phyloP scores from a whole-genome alignment of 2,113 vertebrate genomes.

The Platanista minor region DNA sequence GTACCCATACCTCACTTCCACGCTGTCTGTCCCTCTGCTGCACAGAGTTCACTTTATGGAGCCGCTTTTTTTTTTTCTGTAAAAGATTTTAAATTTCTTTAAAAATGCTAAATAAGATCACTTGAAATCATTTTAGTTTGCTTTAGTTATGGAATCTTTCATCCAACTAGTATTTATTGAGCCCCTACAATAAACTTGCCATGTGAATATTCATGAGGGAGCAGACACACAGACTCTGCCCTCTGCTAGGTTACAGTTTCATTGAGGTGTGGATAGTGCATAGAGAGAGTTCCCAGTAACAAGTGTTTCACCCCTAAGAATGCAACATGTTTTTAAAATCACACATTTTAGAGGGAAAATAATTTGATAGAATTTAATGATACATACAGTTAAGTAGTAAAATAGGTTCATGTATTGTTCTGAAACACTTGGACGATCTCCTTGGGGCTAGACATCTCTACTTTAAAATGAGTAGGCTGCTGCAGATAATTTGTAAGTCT shows the following conservation, averaged over 20 bases:
- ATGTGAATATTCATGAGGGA: neutral
- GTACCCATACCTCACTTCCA: neutral
- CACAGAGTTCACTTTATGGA: neutral
- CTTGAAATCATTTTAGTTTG: neutral
- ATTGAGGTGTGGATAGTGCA: no score
- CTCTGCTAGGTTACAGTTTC: neutral
- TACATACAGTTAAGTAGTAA: neutral
- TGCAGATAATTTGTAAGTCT: neutral
- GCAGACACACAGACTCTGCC: neutral
- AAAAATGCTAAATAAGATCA: neutral
- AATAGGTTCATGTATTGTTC: neutral
- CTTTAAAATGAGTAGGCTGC: neutral
- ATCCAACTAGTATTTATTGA: neutral
- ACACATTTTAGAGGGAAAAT: neutral
- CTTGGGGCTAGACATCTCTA: neutral
- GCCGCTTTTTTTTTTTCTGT: neutral
- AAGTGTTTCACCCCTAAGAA: neutral
- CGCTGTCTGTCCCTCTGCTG: neutral
- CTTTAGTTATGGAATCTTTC: neutral
- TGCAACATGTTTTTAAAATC: neutral
- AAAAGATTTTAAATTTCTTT: neutral
- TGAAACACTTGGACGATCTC: neutral
- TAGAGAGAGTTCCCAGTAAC: neutral
- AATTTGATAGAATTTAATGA: neutral
- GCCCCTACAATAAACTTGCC: neutral